Base-by-base conservation (phyloP, 30 jellyfish, hydroid and myxozoan genomes). In the Chironex yamaguchii region DNA sequence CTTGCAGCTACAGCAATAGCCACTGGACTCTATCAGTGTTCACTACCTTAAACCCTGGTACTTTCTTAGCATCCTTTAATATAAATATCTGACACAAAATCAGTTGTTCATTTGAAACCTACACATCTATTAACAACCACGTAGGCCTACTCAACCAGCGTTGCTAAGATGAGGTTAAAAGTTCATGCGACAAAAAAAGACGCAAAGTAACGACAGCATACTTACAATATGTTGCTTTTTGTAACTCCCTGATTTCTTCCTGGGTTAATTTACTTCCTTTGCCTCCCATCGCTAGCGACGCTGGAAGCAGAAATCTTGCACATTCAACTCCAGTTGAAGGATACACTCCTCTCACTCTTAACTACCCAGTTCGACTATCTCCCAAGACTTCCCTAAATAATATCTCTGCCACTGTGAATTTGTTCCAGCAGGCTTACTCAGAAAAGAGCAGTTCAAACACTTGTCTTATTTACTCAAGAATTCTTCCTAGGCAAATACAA, bases 201-300 rank as follows among this genome's bases (percentile, higher is more conserved):
- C 0, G 78, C 31, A 29, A 4, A 6, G 20, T 17, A 74, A 51
- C 25, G 49, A 34, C 1, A 62, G 29, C 24, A 48, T 20, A 81
- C 96, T 77, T 82, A 92, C 98, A 92, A 65, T 92, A 92, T 14
- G 98, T 92, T 48, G 98, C 98, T 69, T 92, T 92, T 73, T 92
- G 98, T 77, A 92, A 90, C 65, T 86, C 96, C 79, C 96, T 89
- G 54, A 92, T 80, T 67, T 92, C 98, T 11, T 92, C 98, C 74
- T 81, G 98, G 9, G 96, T 78, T 12, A 92, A 87, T 34, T 92
- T 92, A 52, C 97, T 92, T 58, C 98, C 98, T 80, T 92, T 92
- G 82, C 89, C 97, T 31, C 98, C 98, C 98, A 92, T 90, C n/a
- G n/a, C n/a, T n/a, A n/a, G n/a, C n/a, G n/a, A n/a, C n/a, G n/a